phyloP scores from a whole-genome alignment of 2,113 vertebrate species.

The Perca fluviatilis region DNA sequence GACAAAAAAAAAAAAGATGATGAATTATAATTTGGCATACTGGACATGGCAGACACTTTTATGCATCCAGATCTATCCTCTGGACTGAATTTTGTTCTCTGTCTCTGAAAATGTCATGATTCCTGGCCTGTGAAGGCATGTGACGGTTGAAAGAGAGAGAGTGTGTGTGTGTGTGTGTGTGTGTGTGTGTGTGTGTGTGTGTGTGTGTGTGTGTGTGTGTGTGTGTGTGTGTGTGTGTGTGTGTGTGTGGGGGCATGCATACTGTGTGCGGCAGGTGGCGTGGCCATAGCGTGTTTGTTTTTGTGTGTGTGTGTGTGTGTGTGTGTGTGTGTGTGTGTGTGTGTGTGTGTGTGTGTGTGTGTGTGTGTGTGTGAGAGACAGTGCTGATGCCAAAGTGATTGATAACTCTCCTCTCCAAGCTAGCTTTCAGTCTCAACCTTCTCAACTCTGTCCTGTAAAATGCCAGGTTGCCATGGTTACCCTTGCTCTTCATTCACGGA shows the following conservation, averaged over 20 bases:
- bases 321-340: slow-evolving; percentile 10
- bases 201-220: slow-evolving; percentile 11
- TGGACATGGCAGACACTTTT: neutral
- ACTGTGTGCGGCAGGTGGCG: too few species aligned
- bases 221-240: neutral
- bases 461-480: slow-evolving; percentile 79
- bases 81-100: slow-evolving; percentile 6
- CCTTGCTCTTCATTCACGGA: slow-evolving; percentile 58
- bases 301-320: slow-evolving; percentile 16
- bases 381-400: slow-evolving; percentile 62
- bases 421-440: slow-evolving; percentile 64
- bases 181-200: neutral
- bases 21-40: neutral
- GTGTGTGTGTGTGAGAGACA: neutral
- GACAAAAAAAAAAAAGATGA: neutral
- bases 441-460: slow-evolving; percentile 61
- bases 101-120: slow-evolving; percentile 22
- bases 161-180: neutral
- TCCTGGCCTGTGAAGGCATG: slow-evolving; percentile 9
- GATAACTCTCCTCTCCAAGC: slow-evolving; percentile 64
- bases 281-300: too few species aligned
- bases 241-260: too few species aligned
- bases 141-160: slow-evolving; percentile 36
- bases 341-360: neutral
- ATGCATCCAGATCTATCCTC: neutral